A percentile compares a stretch with the other conserved stretches of the same genome.
These are phyloP conservation scores for Eubucco bourcierii DNA, from an alignment of 2,113 vertebrate species.

Conservation along the genomic window DNA sequence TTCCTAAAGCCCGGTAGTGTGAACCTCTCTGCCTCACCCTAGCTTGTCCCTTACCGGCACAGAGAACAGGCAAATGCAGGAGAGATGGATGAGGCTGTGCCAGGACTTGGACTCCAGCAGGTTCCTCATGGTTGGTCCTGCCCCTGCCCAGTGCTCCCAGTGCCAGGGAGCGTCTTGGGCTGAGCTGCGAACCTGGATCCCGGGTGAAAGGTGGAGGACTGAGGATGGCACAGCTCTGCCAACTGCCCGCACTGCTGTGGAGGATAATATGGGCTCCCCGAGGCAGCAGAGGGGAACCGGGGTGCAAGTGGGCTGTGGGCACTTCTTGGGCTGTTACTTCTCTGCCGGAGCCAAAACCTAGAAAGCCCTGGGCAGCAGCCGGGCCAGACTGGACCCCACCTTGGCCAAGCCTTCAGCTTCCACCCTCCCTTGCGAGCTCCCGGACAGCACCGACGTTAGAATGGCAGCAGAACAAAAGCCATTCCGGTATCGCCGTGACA, in stretches of 20 bases:
- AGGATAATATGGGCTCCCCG: not conserved
- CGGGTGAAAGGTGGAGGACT: not conserved
- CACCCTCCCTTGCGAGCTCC: not conserved
- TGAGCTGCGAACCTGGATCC: not conserved
- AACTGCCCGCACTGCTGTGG: accelerated
- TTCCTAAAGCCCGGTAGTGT: too few relatives aligned
- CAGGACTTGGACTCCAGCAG: accelerated
- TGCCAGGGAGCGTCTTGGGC: accelerated
- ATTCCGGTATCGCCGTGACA: not conserved
- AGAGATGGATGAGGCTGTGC: not conserved
- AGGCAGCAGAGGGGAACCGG: not conserved
- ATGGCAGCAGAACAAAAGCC: not conserved
- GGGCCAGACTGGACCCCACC: accelerated
- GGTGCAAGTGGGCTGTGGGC: not conserved
- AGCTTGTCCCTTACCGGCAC: constrained; percentile 28
- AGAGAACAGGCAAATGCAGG: constrained; percentile 37
- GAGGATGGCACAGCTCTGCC: not conserved
- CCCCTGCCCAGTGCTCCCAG: not conserved
- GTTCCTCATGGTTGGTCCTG: not conserved
- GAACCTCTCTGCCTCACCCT: not conserved
- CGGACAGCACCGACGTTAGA: accelerated
- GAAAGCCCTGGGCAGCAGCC: not conserved
- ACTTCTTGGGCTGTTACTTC: not conserved
- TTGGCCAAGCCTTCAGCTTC: not conserved
- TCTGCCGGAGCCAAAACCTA: not conserved